Percentiles rank a stretch among this genome's conserved stretches.
phyloP scores from a whole-genome alignment of 2,797 vertebrate species.

The Sebastes iracundus region DNA sequence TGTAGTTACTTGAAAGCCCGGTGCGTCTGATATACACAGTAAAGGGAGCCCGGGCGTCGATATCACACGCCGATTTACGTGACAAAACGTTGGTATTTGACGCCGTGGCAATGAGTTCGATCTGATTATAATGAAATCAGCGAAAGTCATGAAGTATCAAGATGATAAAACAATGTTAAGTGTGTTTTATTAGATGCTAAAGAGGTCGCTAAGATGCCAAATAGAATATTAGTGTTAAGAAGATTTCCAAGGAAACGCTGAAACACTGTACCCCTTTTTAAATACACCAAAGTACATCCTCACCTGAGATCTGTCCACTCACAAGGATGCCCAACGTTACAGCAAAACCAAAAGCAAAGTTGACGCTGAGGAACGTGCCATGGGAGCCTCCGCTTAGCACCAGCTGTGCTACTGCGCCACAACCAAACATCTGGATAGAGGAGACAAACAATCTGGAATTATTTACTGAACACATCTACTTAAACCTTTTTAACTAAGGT shows the following conservation, averaged over 20 bases:
- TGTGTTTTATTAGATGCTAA: not conserved
- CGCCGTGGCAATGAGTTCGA: no score
- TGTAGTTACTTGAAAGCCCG: no score
- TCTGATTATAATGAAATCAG: not conserved
- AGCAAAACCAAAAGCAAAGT: conserved; percentile 89
- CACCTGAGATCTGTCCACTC: conserved; percentile 88
- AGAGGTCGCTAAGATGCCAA: not conserved
- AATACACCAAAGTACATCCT: not conserved
- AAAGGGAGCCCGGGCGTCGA: no score
- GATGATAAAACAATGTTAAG: not conserved
- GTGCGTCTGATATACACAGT: no score
- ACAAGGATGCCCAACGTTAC: conserved; percentile 86
- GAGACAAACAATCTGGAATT: not conserved
- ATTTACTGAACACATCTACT: conserved; percentile 48
- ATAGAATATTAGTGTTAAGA: not conserved
- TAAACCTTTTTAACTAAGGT: not conserved
- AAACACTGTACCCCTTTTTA: not conserved
- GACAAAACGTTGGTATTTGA: no score
- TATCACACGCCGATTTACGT: no score
- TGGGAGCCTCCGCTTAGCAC: conserved; percentile 85
- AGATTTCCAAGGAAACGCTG: not conserved
- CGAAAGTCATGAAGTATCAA: not conserved
- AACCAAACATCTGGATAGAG: conserved; percentile 89
- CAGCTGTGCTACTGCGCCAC: conserved; percentile 86
- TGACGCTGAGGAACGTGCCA: conserved; percentile 87